A percentile compares a stretch with the other conserved stretches of the same genome.
Conservation (phyloP, 2,888 invertebrate species). For the Dicranocentrus wangi region DNA sequence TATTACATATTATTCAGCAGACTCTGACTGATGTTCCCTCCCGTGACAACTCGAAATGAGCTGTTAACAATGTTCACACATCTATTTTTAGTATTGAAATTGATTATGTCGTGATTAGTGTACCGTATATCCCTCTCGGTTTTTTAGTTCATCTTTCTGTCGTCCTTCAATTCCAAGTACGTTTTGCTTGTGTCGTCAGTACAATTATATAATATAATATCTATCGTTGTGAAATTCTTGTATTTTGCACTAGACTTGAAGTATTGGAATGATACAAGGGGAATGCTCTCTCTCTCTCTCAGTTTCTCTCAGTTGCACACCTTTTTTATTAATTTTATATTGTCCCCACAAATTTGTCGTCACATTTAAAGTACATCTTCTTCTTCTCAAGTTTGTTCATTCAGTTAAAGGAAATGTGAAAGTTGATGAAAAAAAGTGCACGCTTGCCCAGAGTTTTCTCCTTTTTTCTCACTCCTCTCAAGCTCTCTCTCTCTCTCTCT, state of each 20-base stretch:
- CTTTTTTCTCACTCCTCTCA: background rate
- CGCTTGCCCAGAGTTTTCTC: no score
- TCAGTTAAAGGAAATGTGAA: no score
- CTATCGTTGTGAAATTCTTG: constrained; percentile 37
- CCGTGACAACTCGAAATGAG: no score
- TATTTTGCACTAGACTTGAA: constrained; percentile 62
- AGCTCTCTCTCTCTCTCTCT: no score
- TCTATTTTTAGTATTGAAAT: no score
- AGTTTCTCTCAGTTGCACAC: background rate
- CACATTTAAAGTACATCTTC: background rate
- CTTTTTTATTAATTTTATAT: background rate
- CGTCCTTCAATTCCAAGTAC: constrained; percentile 3
- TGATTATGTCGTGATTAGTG: no score
- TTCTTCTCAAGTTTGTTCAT: no score
- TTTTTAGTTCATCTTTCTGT: constrained; percentile 54
- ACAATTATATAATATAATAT: background rate
- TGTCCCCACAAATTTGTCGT: background rate
- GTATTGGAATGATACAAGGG: constrained; percentile 61
- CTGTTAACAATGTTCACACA: no score
- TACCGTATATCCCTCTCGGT: constrained; percentile 64
- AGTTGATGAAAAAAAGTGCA: no score
- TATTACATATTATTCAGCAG: no score
- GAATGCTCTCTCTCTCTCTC: constrained; percentile 38
- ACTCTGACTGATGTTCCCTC: no score
- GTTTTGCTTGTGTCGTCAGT: constrained; percentile 25